Percentiles rank a stretch among this genome's conserved stretches.
Conservation (phyloP, 2,888 invertebrate species). For the Psylliodes chrysocephalus region DNA sequence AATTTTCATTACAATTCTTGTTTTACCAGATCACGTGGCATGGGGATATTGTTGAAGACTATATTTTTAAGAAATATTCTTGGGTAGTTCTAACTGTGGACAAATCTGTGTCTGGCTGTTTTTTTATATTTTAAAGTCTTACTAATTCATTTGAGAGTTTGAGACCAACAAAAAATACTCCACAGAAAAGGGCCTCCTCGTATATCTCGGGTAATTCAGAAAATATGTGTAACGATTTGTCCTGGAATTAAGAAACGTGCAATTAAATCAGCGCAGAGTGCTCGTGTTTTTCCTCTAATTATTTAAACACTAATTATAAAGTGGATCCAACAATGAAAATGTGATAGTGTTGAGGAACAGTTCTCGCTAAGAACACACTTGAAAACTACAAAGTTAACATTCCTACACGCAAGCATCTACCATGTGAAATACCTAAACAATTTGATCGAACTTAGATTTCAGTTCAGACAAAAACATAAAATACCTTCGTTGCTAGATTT, state of each 20-base stretch:
- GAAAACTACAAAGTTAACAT: conserved; percentile 31
- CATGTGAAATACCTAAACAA: conserved; percentile 31
- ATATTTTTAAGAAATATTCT: too few species aligned
- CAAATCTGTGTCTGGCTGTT: too few species aligned
- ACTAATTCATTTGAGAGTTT: too few species aligned
- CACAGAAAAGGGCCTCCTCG: too few species aligned
- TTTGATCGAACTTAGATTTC: conserved; percentile 29
- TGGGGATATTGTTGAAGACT: too few species aligned
- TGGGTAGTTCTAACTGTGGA: too few species aligned
- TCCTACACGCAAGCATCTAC: conserved; percentile 27
- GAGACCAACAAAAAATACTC: too few species aligned
- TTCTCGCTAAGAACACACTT: conserved; percentile 24
- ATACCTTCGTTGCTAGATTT: conserved; percentile 17
- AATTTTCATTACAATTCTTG: too few species aligned
- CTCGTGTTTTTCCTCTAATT: conserved; percentile 26
- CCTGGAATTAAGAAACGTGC: conserved; percentile 18
- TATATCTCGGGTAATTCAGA: neutral
- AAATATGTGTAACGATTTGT: conserved; percentile 9
- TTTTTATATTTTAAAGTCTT: too few species aligned
- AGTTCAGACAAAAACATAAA: conserved; percentile 17
- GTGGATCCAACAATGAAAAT: conserved; percentile 28
- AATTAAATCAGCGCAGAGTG: conserved; percentile 24
- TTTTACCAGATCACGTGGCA: too few species aligned
- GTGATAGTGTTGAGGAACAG: conserved; percentile 28
- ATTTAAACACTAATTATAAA: conserved; percentile 29